Evolutionary conservation across 2,113 vertebrate species (phyloP), one percentile per base, ranked within the genome.

Genomic region (Oostethus manadensis): DNA sequence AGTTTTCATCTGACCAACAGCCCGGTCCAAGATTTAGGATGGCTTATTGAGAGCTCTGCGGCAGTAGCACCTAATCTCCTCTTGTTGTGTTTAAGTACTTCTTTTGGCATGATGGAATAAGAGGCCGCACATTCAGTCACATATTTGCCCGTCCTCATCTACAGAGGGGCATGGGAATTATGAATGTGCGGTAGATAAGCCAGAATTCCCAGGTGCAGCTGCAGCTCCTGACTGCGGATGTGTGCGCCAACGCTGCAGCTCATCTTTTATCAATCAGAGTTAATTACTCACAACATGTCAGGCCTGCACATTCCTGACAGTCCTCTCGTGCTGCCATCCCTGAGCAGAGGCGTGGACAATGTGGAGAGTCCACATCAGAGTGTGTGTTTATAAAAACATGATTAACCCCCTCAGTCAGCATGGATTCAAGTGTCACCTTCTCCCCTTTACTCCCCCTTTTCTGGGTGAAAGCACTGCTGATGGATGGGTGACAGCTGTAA

Each of bases 211-310:
- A 89, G 84, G 88, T 90, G 88, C 87, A 85, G 84, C 80, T 56
- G 66, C 71, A 57, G 10, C n/a, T 35, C 51, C 17, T 33, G 29
- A 17, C 51, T 17, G 23, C 16, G 64, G 76, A 56, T 71, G 78
- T 13, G 60, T 62, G 23, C 8, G 23, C 29, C 64, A 45, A 38
- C 1, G 74, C 17, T 78, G 85, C 79, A 76, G 68, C 80, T 85
- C 87, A 86, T 88, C 88, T 91, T 91, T 90, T 90, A 90, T 91
- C 88, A 88, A 88, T 88, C 79, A 75, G 79, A 87, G 82, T 87
- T 88, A 92, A 91, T 90, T 90, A 89, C 83, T 87, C 62, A 58
- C 74, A 88, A 76, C 81, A 86, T 83, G 85, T 84, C 80, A 79
- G 76, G 58, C 42, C 66, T 70, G 70, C 85, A 85, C 77, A 91